Percentiles rank a stretch among this genome's conserved stretches.
These are phyloP conservation scores for Eptesicus fuscus DNA, from an alignment of 2,113 vertebrate genomes.

Conservation along the genomic window DNA sequence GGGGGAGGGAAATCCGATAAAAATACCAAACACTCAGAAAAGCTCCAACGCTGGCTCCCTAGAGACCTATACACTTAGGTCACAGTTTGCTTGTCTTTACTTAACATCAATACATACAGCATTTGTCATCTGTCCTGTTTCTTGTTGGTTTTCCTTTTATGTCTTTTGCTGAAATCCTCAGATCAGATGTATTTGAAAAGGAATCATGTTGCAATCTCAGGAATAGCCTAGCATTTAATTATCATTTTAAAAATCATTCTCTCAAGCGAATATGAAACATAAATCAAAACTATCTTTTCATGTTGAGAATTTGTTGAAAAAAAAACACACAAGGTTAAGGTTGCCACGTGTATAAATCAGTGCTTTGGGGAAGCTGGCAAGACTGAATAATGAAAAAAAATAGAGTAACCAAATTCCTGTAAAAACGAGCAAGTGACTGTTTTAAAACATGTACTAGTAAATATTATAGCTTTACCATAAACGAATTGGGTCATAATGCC, in stretches of 20 bases:
- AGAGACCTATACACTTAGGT: slow-evolving; percentile 55
- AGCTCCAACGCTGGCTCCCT: slow-evolving; percentile 66
- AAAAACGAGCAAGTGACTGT: neutral
- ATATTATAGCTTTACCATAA: neutral
- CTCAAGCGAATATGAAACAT: slow-evolving; percentile 27
- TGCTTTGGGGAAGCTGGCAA: neutral
- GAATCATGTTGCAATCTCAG: neutral
- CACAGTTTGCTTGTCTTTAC: slow-evolving; percentile 59
- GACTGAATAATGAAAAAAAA: neutral
- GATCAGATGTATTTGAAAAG: slow-evolving; percentile 47
- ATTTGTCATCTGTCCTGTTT: slow-evolving; percentile 48
- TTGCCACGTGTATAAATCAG: slow-evolving; percentile 23
- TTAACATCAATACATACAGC: slow-evolving; percentile 20
- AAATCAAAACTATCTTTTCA: slow-evolving; percentile 52
- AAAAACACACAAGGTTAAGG: slow-evolving; percentile 4
- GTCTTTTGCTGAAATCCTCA: slow-evolving; percentile 45
- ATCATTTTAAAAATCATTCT: slow-evolving; percentile 36
- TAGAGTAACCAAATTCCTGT: neutral
- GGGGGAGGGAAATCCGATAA: slow-evolving; percentile 41
- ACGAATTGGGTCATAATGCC: neutral
- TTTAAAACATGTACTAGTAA: neutral
- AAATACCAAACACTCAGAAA: slow-evolving; percentile 61
- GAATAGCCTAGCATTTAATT: slow-evolving; percentile 40
- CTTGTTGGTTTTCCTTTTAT: slow-evolving; percentile 25
- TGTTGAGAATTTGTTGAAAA: neutral